Percentiles rank a stretch among this genome's conserved stretches.
Evolutionary conservation across 2,888 invertebrate species (phyloP).

Genomic region (Eumerus sabulonum): DNA sequence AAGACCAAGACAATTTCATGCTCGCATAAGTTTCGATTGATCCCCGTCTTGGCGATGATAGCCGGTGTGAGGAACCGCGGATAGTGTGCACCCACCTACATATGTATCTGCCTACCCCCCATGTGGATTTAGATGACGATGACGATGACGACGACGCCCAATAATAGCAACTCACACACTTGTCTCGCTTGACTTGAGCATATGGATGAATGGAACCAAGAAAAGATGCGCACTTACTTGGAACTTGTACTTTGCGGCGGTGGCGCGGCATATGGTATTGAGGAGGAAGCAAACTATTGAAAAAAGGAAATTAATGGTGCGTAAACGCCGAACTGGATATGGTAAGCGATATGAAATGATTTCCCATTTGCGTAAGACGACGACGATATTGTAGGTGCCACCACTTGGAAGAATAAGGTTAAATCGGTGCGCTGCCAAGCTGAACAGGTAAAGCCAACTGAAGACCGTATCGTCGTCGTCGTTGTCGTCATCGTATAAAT

Average conservation of each 20-base stretch:
- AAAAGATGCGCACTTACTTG: slow-evolving; percentile 21
- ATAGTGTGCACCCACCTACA: slow-evolving; percentile 51
- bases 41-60: slow-evolving; percentile 12
- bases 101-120: neutral
- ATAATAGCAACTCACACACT: slow-evolving; percentile 55
- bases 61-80: slow-evolving; percentile 53
- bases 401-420: slow-evolving; percentile 27
- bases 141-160: slow-evolving; percentile 2
- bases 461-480: slow-evolving; percentile 22
- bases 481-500: slow-evolving; percentile 51
- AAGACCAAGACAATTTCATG: slow-evolving; percentile 63
- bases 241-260: slow-evolving; percentile 23
- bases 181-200: slow-evolving; percentile 67
- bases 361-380: slow-evolving; percentile 55
- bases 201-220: slow-evolving; percentile 37
- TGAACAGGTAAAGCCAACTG: slow-evolving; percentile 57
- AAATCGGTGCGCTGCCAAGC: slow-evolving; percentile 61
- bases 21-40: slow-evolving; percentile 50
- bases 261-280: neutral
- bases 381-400: slow-evolving; percentile 27
- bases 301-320: slow-evolving; percentile 57
- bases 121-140: too few species aligned
- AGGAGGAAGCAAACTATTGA: slow-evolving; percentile 22
- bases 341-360: slow-evolving; percentile 50
- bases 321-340: slow-evolving; percentile 48